Conservation (phyloP, 2,888 invertebrate species). For the Melolontha melolontha region DNA sequence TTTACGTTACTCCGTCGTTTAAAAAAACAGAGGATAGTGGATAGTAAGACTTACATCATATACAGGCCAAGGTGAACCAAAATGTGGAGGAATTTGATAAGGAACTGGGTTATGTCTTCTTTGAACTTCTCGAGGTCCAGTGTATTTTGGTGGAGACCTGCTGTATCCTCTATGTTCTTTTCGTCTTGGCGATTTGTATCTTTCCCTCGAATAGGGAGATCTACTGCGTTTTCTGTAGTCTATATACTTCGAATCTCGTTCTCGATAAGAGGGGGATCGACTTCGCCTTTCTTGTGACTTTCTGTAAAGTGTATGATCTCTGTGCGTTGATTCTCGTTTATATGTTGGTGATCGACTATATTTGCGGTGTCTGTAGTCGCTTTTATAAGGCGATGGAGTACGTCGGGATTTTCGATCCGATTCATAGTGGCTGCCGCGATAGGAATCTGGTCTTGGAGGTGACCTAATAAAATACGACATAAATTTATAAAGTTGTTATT, state of each 20-base stretch:
- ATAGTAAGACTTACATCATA: conserved; percentile 11
- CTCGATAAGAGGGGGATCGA: conserved; percentile 19
- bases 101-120: conserved; percentile 12
- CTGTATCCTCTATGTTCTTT: conserved; percentile 31
- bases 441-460: conserved; percentile 27
- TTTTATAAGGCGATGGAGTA: conserved; percentile 30
- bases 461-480: background rate
- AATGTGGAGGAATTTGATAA: conserved; percentile 19
- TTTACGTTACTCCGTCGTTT: no score
- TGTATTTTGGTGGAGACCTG: conserved; percentile 26
- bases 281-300: conserved; percentile 1
- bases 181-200: conserved; percentile 27
- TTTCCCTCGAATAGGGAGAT: conserved; percentile 26
- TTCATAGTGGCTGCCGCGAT: conserved; percentile 32
- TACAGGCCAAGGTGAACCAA: conserved; percentile 16
- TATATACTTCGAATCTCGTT: conserved; percentile 8
- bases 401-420: conserved; percentile 26
- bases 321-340: conserved; percentile 11
- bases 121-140: background rate
- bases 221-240: conserved; percentile 39
- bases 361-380: background rate
- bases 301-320: background rate
- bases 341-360: no score
- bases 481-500: no score
- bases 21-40: no score